Evolutionary conservation across 2,888 invertebrate genomes (phyloP).

Genomic region (Ichneumoninae sp.): DNA sequence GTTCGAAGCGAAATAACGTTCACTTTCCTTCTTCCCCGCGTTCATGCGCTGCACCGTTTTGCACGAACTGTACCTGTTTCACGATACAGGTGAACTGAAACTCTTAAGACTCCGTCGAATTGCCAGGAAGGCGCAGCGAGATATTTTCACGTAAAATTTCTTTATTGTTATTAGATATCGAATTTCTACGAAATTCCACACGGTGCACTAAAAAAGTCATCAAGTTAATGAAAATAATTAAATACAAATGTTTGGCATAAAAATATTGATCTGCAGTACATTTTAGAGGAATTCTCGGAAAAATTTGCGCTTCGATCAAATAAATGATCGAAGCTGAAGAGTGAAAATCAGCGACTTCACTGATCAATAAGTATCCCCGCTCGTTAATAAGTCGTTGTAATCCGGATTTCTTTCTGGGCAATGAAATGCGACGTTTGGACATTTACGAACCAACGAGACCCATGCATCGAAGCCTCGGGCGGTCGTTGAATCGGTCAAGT

Average conservation of each 20-base stretch:
- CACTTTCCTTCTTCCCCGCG: conserved; percentile 44
- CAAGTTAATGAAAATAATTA: no score
- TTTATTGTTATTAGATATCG: no score
- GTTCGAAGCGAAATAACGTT: conserved; percentile 38
- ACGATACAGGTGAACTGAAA: neutral
- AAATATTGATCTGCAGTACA: neutral
- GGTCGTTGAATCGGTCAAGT: conserved; percentile 13
- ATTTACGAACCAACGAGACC: neutral
- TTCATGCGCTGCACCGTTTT: neutral
- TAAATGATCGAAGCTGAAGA: neutral
- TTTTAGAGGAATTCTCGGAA: neutral
- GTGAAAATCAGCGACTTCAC: neutral
- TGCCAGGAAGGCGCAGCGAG: neutral
- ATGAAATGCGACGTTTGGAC: neutral
- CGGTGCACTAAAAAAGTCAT: no score
- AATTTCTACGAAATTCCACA: no score
- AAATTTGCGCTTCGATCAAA: neutral
- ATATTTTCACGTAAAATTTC: neutral
- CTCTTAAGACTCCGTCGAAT: neutral
- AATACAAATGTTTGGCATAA: neutral
- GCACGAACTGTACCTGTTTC: neutral
- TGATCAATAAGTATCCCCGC: neutral
- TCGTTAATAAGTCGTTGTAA: neutral
- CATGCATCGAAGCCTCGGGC: neutral
- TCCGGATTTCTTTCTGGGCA: neutral